Base-by-base conservation (phyloP, 2,888 invertebrate genomes). In the Netelia virgata region DNA sequence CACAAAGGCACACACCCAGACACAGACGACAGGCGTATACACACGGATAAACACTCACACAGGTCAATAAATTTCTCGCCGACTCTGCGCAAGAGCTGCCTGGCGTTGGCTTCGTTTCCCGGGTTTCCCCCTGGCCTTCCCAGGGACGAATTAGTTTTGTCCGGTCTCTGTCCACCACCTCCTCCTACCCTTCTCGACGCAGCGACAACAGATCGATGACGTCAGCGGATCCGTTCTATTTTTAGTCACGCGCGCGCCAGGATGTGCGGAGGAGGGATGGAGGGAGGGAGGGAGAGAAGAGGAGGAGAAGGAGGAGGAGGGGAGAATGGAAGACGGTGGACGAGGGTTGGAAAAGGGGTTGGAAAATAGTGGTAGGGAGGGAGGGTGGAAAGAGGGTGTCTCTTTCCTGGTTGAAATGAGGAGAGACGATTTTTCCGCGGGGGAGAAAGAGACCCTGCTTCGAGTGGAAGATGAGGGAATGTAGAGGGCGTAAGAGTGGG, bases 181-280 rank as follows among this genome's bases (percentile, higher is more conserved):
- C 70, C 61, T 61, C 50, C 57, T 41, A 14, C 72, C 55, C 47
- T 43, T 23, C 55, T 20, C 78, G 73, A 16, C 69, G 63, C 75
- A 72, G 80, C 87, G 87, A 76, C 83, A 82, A 85, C 83, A 87
- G 89, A 90, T 90, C 90, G 87, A 90, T 90, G 90, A 90, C 90
- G 90, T 90, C 89, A 90, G 88, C 85, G 89, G 85, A 85, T 85
- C 83, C 79, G 87, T 82, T 85, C 88, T 90, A 90, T 90, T 90
- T 90, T 90, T 90, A 90, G 89, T 72, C 82, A 82, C 63, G 80
- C 66, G 80, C 66, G 82, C 84, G 85, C 82, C 74, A 57, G 80
- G 79, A 75, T 74, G 63, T 28, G 28, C 64, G 36, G 70, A 63
- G 63, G 59, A 64, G 63, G 59, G 72, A 50, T 20, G 63, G 18